Evolutionary conservation across 2,797 vertebrate genomes (phyloP).

Genomic region (Crocodylus rhombifer): DNA sequence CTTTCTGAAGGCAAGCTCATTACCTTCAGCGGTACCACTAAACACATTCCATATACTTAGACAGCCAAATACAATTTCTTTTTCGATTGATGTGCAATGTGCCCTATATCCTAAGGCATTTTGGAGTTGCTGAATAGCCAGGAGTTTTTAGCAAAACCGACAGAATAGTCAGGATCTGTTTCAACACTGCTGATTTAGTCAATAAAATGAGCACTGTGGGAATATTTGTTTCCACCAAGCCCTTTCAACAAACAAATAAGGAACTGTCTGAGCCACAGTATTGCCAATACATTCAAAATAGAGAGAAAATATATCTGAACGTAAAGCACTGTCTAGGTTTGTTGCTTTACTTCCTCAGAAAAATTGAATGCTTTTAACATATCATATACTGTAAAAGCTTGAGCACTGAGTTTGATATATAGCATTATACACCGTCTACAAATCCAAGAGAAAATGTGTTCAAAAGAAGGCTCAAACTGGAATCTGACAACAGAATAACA

Average conservation of each 20-base stretch:
- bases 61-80: background rate
- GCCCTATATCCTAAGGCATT: background rate
- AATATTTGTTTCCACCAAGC: background rate
- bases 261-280: background rate
- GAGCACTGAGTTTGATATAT: background rate
- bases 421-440: background rate
- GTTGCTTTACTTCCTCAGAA: background rate
- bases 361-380: background rate
- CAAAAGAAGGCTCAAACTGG: background rate
- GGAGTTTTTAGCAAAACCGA: background rate
- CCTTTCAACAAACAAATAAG: background rate
- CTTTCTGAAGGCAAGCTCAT: background rate
- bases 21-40: background rate
- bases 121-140: background rate
- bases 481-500: background rate
- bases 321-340: background rate
- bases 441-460: background rate
- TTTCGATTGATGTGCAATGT: background rate
- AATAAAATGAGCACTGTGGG: background rate
- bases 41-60: background rate
- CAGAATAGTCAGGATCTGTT: background rate
- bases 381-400: background rate
- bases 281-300: slow-evolving; percentile 1
- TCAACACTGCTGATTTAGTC: background rate
- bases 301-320: background rate